Conservation (phyloP, 2,888 invertebrate genomes). For the Lepidochrysops patricia region DNA sequence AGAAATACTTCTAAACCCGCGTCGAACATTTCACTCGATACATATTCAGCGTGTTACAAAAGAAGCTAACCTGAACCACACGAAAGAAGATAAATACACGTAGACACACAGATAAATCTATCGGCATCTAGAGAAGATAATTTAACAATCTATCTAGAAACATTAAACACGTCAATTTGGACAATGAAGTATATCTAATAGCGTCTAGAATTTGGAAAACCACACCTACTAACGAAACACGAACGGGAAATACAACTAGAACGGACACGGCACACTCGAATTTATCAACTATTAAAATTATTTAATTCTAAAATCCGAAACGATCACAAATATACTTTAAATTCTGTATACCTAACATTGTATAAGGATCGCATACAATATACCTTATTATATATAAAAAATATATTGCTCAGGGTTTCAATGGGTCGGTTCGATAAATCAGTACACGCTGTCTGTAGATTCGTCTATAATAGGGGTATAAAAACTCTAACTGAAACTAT, state of each 20-base stretch:
- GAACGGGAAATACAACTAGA: conserved; percentile 52
- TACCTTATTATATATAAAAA: conserved; percentile 69
- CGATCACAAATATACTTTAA: conserved; percentile 56
- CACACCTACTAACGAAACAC: conserved; percentile 54
- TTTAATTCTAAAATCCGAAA: conserved; percentile 51
- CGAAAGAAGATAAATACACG: conserved; percentile 29
- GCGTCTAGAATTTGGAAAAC: conserved; percentile 51
- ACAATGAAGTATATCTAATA: conserved; percentile 28
- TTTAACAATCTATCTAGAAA: conserved; percentile 35
- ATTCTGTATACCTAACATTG: conserved; percentile 56
- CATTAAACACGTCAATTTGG: conserved; percentile 33
- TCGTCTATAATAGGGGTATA: conserved; percentile 33
- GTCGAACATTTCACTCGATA: conserved; percentile 49
- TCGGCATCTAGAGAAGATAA: conserved; percentile 33
- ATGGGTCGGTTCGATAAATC: conserved; percentile 67
- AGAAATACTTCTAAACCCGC: conserved; percentile 72
- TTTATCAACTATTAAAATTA: conserved; percentile 44
- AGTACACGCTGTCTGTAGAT: conserved; percentile 48
- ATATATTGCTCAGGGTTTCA: conserved; percentile 72
- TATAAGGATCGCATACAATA: conserved; percentile 59
- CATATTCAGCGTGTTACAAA: conserved; percentile 35
- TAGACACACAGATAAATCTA: conserved; percentile 34
- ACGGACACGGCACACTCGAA: conserved; percentile 55
- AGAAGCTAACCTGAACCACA: conserved; percentile 36
- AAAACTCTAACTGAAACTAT: conserved; percentile 29